phyloP scores from a whole-genome alignment of 1,140 invertebrate species.

The Trichogramma pretiosum region DNA sequence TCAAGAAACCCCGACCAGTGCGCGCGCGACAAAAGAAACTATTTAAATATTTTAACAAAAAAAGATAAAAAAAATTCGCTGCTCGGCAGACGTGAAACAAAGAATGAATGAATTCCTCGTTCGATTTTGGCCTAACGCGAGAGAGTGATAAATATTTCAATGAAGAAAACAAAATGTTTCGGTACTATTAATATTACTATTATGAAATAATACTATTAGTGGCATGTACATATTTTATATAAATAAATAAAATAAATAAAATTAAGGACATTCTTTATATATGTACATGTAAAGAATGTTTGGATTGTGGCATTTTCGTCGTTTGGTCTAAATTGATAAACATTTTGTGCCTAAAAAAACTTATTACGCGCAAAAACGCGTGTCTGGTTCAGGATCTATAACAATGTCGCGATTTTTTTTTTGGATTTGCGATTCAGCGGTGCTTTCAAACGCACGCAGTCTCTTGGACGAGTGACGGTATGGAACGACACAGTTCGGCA shows the following conservation, averaged over 20 bases:
- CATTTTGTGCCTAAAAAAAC: slow-evolving; percentile 19
- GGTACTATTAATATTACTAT: slow-evolving; percentile 14
- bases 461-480: slow-evolving; percentile 18
- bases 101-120: slow-evolving; percentile 18
- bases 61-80: slow-evolving; percentile 15
- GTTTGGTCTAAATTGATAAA: slow-evolving; percentile 22
- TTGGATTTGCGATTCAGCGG: slow-evolving; percentile 5
- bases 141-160: slow-evolving; percentile 19
- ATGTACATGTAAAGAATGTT: slow-evolving; percentile 12
- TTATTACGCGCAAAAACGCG: too few relatives aligned
- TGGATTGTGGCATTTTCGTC: slow-evolving; percentile 17
- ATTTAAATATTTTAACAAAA: slow-evolving; percentile 19
- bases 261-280: too few relatives aligned
- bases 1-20: not conserved
- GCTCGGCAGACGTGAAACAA: slow-evolving; percentile 14
- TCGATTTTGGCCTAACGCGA: slow-evolving; percentile 25
- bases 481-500: slow-evolving; percentile 16
- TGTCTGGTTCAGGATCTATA: too few relatives aligned
- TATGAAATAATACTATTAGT: not conserved
- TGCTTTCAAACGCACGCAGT: not conserved
- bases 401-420: too few relatives aligned
- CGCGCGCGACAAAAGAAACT: slow-evolving; percentile 11
- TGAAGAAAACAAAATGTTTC: too few relatives aligned
- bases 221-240: too few relatives aligned
- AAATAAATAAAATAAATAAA: too few relatives aligned